These are phyloP conservation scores for Anas capensis DNA, from an alignment of 2,797 vertebrate genomes.

Conservation along the genomic window DNA sequence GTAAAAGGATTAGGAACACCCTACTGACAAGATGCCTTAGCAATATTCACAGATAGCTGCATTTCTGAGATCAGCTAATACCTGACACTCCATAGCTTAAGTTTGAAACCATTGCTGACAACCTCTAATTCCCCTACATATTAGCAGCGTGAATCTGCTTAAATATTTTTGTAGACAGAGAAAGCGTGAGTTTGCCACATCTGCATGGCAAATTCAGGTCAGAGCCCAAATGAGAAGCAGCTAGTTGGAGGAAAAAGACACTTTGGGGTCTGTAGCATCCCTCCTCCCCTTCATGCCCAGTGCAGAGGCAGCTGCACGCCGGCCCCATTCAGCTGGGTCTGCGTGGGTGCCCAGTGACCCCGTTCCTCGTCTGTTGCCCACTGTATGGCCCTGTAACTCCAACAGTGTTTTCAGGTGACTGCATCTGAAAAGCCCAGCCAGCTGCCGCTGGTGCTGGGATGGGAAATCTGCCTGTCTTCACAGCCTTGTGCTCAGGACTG, in stretches of 20 bases:
- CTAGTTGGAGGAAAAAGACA: background rate
- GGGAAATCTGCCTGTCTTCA: background rate
- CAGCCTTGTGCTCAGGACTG: background rate
- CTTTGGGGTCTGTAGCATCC: background rate
- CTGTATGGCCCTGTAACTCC: rapidly evolving
- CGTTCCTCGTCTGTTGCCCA: background rate
- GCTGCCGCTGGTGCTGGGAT: background rate
- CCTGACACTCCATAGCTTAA: slow-evolving; percentile 14
- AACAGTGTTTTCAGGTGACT: slow-evolving; percentile 42
- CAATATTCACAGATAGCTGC: slow-evolving; percentile 20
- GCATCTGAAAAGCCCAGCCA: background rate
- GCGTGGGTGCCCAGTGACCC: background rate
- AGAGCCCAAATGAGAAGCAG: slow-evolving; percentile 15
- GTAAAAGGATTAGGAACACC: slow-evolving; percentile 58
- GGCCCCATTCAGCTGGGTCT: background rate
- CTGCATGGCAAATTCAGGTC: background rate
- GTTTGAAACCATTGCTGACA: slow-evolving; percentile 23
- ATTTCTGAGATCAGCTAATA: slow-evolving; percentile 36
- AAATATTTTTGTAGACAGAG: slow-evolving; percentile 30
- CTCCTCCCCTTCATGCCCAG: background rate
- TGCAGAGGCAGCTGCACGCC: background rate
- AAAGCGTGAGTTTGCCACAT: background rate
- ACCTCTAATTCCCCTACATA: slow-evolving; percentile 29
- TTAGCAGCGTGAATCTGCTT: slow-evolving; percentile 46
- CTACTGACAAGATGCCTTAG: slow-evolving; percentile 4